phyloP scores from a whole-genome alignment of 2,113 vertebrate genomes.

The Nothoprocta pentlandii region DNA sequence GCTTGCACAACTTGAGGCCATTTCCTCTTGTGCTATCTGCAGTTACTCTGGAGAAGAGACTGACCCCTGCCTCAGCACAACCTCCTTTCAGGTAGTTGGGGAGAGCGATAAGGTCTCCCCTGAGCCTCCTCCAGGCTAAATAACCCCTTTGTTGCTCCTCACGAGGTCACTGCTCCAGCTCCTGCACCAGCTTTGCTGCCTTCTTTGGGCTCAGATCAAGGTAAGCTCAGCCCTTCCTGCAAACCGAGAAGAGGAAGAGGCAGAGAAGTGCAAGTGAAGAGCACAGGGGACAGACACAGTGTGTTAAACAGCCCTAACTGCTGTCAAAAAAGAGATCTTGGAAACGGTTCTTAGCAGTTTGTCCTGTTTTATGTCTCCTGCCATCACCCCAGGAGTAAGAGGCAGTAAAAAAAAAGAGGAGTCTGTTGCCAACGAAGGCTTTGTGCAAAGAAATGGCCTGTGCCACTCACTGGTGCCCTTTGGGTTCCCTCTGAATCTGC shows the following conservation, averaged over 20 bases:
- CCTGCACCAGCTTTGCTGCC: no score
- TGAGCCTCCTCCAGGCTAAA: no score
- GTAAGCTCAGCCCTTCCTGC: not conserved
- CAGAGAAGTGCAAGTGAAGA: not conserved
- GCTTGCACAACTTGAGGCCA: no score
- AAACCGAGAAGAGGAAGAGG: not conserved
- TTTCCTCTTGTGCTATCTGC: no score
- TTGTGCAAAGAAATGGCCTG: not conserved
- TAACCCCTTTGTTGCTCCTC: no score
- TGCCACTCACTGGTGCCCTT: not conserved
- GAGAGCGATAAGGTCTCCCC: no score
- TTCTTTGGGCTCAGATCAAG: not conserved
- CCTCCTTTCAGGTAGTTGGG: no score
- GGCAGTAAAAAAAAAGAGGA: not conserved
- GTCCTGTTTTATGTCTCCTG: not conserved
- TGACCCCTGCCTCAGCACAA: no score
- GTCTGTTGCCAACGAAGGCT: not conserved
- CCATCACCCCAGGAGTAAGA: not conserved
- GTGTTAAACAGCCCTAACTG: not conserved
- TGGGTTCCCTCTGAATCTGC: not conserved
- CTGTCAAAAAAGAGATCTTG: not conserved
- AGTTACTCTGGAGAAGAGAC: no score
- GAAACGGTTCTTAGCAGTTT: not conserved
- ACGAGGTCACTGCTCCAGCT: no score
- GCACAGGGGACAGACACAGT: rapidly evolving